phyloP scores from a whole-genome alignment of 2,113 vertebrate genomes.

The Tragulus kanchil region DNA sequence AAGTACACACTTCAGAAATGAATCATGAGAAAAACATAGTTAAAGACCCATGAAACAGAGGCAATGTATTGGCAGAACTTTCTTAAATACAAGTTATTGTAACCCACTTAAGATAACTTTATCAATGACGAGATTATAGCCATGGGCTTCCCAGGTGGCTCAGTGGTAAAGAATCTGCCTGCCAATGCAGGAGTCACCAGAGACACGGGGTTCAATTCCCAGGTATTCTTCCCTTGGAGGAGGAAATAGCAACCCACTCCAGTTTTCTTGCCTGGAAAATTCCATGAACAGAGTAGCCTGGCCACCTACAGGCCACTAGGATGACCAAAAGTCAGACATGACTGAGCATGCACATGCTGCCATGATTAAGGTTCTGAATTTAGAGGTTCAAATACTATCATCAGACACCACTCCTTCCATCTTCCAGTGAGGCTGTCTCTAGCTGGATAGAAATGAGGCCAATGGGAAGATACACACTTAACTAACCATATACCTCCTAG shows the following conservation, averaged over 20 bases:
- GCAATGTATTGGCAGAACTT: neutral
- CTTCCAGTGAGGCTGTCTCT: neutral
- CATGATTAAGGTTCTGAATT: neutral
- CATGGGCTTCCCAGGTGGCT: neutral
- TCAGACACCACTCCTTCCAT: neutral
- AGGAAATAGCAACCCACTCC: neutral
- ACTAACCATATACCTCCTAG: accelerated
- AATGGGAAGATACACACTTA: accelerated
- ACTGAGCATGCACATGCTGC: neutral
- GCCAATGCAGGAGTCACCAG: neutral
- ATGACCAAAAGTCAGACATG: neutral
- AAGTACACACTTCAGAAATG: neutral
- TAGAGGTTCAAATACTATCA: neutral
- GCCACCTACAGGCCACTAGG: neutral
- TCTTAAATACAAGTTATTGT: neutral
- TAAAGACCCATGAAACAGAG: neutral
- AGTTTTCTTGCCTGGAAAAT: neutral
- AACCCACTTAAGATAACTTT: neutral
- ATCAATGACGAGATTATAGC: neutral
- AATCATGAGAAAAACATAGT: neutral
- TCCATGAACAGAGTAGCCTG: neutral
- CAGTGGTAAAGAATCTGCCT: neutral
- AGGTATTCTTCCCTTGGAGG: neutral
- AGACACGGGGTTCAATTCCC: neutral
- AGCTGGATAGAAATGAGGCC: neutral